phyloP scores from a whole-genome alignment of 2,113 vertebrate species.

The Siphamia tubifer region DNA sequence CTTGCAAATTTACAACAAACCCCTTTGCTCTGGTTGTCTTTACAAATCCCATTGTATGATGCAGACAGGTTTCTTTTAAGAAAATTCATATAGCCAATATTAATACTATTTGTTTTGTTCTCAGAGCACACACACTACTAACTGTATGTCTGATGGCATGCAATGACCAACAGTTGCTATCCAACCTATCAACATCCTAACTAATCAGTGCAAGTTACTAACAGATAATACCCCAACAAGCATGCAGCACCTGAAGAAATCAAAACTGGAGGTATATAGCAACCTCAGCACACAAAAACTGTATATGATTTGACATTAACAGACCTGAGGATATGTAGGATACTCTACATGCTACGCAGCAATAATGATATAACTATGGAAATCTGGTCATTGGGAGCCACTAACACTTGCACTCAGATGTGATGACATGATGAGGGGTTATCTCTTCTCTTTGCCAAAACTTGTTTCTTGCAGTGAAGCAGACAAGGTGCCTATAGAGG shows the following conservation, averaged over 20 bases:
- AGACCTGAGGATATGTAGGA: neutral
- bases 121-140: slow-evolving; percentile 42
- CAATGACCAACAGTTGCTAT: slow-evolving; percentile 11
- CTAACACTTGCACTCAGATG: neutral
- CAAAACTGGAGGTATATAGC: neutral
- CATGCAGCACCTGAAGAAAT: slow-evolving; percentile 32
- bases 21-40: too few species aligned
- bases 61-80: too few species aligned
- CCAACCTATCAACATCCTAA: slow-evolving; percentile 38
- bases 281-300: neutral
- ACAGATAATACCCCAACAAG: slow-evolving; percentile 35
- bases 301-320: neutral
- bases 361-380: neutral
- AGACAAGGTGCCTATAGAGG: slow-evolving; percentile 49
- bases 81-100: neutral
- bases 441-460: too few species aligned
- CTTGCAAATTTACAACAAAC: neutral
- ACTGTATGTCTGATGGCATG: slow-evolving; percentile 59
- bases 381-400: neutral
- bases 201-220: slow-evolving; percentile 49
- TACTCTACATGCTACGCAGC: neutral
- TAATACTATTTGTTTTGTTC: neutral
- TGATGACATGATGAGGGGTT: too few species aligned
- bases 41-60: too few species aligned
- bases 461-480: slow-evolving; percentile 51